These are phyloP conservation scores for Drosophila hamatofila DNA, from an alignment of 2,888 invertebrate genomes.

Conservation along the genomic window DNA sequence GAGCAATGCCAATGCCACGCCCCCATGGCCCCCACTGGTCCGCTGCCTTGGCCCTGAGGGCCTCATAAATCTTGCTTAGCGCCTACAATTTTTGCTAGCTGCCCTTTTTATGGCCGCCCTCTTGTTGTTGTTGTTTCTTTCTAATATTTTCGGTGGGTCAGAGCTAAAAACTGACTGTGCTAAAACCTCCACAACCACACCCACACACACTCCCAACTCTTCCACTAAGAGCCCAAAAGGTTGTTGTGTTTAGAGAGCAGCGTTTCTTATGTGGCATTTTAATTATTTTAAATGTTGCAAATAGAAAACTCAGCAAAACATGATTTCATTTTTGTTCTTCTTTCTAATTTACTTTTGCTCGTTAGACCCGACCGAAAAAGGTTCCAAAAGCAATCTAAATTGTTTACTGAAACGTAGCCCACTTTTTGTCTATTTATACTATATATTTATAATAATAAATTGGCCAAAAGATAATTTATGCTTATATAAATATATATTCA, in stretches of 20 bases:
- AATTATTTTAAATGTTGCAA: constrained; percentile 69
- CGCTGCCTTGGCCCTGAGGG: constrained; percentile 43
- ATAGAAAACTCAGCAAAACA: constrained; percentile 48
- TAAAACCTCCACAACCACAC: not conserved
- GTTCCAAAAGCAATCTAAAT: constrained; percentile 1
- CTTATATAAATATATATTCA: constrained; percentile 2
- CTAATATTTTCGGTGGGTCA: constrained; percentile 52
- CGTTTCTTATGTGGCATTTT: constrained; percentile 63
- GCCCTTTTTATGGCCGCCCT: constrained; percentile 32
- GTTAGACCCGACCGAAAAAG: constrained; percentile 1
- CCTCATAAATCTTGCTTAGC: constrained; percentile 77
- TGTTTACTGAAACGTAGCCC: constrained; percentile 4
- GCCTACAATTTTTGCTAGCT: constrained; percentile 37
- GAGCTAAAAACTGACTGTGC: constrained; percentile 9
- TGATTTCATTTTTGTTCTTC: not conserved
- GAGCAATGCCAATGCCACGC: constrained; percentile 63
- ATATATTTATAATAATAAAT: constrained; percentile 11
- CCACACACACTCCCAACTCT: not conserved
- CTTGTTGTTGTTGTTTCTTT: constrained; percentile 29
- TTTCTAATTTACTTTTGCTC: not conserved
- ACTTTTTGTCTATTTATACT: constrained; percentile 3
- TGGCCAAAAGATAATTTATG: constrained; percentile 43
- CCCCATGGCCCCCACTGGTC: constrained; percentile 2
- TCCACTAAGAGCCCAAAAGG: constrained; percentile 4
- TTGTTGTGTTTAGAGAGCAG: not conserved